Evolutionary conservation across 2,113 vertebrate genomes (phyloP).

Genomic region (Hippocampus comes): DNA sequence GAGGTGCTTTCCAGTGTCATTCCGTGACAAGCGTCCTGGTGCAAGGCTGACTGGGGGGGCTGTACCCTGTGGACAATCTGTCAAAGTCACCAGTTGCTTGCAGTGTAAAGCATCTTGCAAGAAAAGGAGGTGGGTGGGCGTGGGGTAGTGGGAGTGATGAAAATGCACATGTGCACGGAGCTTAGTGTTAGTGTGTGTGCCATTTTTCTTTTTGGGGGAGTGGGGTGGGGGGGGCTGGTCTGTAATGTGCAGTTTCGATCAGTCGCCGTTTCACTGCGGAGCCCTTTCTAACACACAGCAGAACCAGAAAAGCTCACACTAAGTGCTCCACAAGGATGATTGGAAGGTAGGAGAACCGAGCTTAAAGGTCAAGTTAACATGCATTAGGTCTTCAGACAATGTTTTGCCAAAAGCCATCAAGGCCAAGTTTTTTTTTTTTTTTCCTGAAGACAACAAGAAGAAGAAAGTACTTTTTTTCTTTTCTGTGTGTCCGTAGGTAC

Average conservation of each 20-base stretch:
- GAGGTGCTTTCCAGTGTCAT: conserved; percentile 65
- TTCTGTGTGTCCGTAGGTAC: conserved; percentile 47
- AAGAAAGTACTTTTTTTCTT: conserved; percentile 46
- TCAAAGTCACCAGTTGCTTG: conserved; percentile 7
- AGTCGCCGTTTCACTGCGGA: conserved; percentile 61
- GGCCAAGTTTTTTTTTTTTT: conserved; percentile 54
- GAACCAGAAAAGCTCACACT: conserved; percentile 49
- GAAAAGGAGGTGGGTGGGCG: not conserved
- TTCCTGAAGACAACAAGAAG: conserved; percentile 63
- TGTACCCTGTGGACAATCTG: conserved; percentile 53
- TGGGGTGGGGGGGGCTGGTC: conserved; percentile 43
- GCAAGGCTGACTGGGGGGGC: conserved; percentile 35
- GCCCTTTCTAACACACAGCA: conserved; percentile 71
- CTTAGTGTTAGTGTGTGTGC: conserved; percentile 20
- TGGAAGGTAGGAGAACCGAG: conserved; percentile 64
- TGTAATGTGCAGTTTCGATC: conserved; percentile 62
- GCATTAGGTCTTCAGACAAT: conserved; percentile 71
- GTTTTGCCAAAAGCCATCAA: conserved; percentile 62
- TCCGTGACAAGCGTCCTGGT: conserved; percentile 39
- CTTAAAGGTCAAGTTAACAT: conserved; percentile 75
- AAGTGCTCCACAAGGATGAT: conserved; percentile 53
- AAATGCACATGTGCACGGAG: conserved; percentile 3
- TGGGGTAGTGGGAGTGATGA: not conserved
- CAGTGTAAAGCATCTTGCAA: conserved; percentile 11
- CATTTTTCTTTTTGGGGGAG: not conserved